phyloP scores from a whole-genome alignment of 2,113 vertebrate species.

The Scomber japonicus region DNA sequence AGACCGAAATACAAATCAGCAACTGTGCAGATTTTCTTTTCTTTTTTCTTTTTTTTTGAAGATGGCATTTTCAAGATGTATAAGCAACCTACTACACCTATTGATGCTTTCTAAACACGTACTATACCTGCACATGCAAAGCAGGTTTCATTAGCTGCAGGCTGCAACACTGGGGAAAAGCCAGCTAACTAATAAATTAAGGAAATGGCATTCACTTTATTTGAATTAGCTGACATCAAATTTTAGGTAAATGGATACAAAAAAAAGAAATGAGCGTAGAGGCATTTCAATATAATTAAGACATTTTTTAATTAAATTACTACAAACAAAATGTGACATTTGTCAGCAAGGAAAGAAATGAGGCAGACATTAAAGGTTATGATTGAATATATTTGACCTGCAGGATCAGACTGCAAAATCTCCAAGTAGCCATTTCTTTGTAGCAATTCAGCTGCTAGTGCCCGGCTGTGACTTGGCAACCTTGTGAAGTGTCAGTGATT shows the following conservation, averaged over 20 bases:
- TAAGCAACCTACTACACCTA: neutral
- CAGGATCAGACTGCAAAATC: neutral
- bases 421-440: neutral
- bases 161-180: neutral
- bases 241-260: constrained; percentile 23
- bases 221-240: constrained; percentile 11
- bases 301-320: constrained; percentile 11
- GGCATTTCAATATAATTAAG: constrained; percentile 28
- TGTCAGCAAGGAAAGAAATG: constrained; percentile 29
- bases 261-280: neutral
- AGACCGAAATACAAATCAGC: constrained; percentile 2
- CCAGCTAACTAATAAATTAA: neutral
- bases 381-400: constrained; percentile 39
- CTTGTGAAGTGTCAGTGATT: constrained; percentile 44
- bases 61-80: neutral
- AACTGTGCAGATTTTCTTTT: neutral
- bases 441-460: constrained; percentile 5
- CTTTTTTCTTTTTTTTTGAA: neutral
- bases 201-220: constrained; percentile 25
- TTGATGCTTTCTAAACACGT: neutral
- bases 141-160: constrained; percentile 24
- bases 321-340: constrained; percentile 10
- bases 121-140: neutral
- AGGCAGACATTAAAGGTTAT: constrained; percentile 3
- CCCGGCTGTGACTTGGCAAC: constrained; percentile 47